Evolutionary conservation across 2,113 vertebrate genomes (phyloP), one percentile per base, ranked within the genome.

Genomic region (Callorhinus ursinus): DNA sequence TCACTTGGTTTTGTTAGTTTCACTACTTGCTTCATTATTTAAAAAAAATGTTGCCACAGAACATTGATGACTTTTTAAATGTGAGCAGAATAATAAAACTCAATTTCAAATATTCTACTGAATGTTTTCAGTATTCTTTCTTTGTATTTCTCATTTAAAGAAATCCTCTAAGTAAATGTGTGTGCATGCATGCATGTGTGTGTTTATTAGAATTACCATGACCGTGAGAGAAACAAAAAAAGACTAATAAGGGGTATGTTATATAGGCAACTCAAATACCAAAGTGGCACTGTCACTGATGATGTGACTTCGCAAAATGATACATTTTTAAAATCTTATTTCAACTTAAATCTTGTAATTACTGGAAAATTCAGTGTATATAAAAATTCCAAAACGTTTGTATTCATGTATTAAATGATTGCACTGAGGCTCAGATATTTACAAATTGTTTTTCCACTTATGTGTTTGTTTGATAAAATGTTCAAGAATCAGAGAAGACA

Each of bases 1-100:
- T 84, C 61, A 49, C 42, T 96, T 67, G 61, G 72, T 63, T 90
- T 90, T 31, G 21, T 63, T 88, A 24, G n/a, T 83, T 94, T 92
- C 90, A 49, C 39, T 42, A 67, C 33, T 86, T 53, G 46, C 63
- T 72, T 67, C 39, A 67, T 53, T 92, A 77, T 88, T 92, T 88
- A 7, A 21, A 26, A 69, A 88, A 55, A 57, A 72, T 36, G 51
- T 85, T 92, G 39, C 39, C 59, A 61, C 4, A 59, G 36, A 36
- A 85, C 21, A 83, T 51, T 82, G 67, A 65, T 53, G 90, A 36
- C 18, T 61, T 96, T 86, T 81, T 28, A 46, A 69, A 88, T 93
- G 74, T 90, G n/a, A 83, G 51, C 11, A 83, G 24, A 82, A 69
- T 69, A 76, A 72, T 82, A 86, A 95, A 93, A 69, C 19, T 31